Evolutionary conservation across 2,888 invertebrate genomes (phyloP), one percentile per base, ranked within the genome.

Genomic region (Stenurella melanura): DNA sequence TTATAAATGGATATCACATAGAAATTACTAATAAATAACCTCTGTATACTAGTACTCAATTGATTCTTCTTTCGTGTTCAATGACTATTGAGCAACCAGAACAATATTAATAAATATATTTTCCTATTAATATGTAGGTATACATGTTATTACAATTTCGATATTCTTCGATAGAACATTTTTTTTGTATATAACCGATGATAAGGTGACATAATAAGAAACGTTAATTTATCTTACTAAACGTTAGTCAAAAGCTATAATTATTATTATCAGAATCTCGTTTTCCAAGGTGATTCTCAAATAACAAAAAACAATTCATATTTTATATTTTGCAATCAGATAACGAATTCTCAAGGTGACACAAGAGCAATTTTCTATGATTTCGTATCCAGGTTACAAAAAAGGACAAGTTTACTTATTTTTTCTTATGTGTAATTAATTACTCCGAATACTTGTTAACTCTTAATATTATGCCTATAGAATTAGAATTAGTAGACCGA

Each of bases 281-380:
- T 21, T 26, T 26, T 7, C 26, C 67, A 67, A 67, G 67, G 67
- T 54, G 56, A 67, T 19, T 66, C n/a, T 50, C 12, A 26, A 54
- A 66, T 50, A 12, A 38, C 56, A 21, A 67, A 67, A 21, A 54
- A n/a, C 10, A 26, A 54, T 21, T 26, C 50, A 67, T 66, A 18
- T 26, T 67, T 56, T 54, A 11, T 30, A 67, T 54, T 67, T 67
- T 56, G 67, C 67, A 67, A 67, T 67, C 50, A 56, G 67, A 67
- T 64, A 54, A 56, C 58, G 12, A 67, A 15, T 26, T 21, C 54
- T 30, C 67, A 67, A 67, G 67, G 67, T 26, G 26, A 56, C 9
- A 54, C 56, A 54, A 19, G 26, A n/a, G 10, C 15, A 67, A 50
- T 54, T 67, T 17, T 54, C 26, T 26, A 21, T 50, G 54, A 67